Evolutionary conservation across 2,797 vertebrate species (phyloP).

Genomic region (Harpagifer antarcticus): DNA sequence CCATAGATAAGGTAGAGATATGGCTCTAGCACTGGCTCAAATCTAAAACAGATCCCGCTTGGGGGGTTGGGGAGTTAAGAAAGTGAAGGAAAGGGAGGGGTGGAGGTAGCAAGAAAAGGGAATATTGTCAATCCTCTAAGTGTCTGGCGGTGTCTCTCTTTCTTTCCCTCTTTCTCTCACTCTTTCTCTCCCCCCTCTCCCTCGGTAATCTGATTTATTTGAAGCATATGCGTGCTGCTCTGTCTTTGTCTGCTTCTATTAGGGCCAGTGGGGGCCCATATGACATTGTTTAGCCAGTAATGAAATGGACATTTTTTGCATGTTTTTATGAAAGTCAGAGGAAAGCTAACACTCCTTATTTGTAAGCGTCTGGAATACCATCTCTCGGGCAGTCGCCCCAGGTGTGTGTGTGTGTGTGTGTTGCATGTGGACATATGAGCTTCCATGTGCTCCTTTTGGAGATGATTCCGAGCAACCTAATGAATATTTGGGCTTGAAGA

Average conservation of each 20-base stretch:
- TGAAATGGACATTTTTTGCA: slow-evolving; percentile 85
- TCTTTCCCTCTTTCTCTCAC: slow-evolving; percentile 77
- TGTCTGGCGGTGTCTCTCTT: slow-evolving; percentile 82
- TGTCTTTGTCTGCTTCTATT: slow-evolving; percentile 87
- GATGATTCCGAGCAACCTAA: slow-evolving; percentile 83
- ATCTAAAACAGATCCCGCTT: slow-evolving; percentile 82
- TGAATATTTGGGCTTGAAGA: slow-evolving; percentile 77
- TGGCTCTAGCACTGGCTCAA: slow-evolving; percentile 79
- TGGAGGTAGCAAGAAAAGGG: slow-evolving; percentile 78
- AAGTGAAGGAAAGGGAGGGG: slow-evolving; percentile 68
- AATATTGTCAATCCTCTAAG: slow-evolving; percentile 84
- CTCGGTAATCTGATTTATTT: slow-evolving; percentile 84
- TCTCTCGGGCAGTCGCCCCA: slow-evolving; percentile 78
- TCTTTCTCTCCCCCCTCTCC: slow-evolving; percentile 69
- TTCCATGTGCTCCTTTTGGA: slow-evolving; percentile 83
- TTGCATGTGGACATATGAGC: slow-evolving; percentile 40
- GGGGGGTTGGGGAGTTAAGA: slow-evolving; percentile 56
- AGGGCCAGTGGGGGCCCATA: slow-evolving; percentile 84
- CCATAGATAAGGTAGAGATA: slow-evolving; percentile 83
- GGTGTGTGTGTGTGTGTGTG: slow-evolving; percentile 67
- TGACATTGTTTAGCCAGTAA: slow-evolving; percentile 89
- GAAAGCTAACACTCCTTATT: slow-evolving; percentile 81
- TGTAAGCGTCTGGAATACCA: slow-evolving; percentile 78
- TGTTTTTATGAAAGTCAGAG: slow-evolving; percentile 84
- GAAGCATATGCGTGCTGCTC: slow-evolving; percentile 87